phyloP scores from a whole-genome alignment of 1,140 invertebrate genomes.

The Drosophila ogumai region DNA sequence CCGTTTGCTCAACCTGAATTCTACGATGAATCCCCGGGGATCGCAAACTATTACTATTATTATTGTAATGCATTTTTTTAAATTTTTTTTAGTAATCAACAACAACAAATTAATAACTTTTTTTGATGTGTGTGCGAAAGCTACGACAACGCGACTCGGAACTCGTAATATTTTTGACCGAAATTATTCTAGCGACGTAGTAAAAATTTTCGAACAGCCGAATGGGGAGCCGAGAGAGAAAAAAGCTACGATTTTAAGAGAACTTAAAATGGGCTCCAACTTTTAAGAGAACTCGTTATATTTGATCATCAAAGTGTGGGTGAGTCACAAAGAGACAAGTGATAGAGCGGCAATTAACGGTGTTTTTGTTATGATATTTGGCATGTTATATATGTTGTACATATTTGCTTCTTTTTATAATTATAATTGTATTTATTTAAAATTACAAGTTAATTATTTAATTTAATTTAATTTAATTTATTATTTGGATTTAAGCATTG shows the following conservation, averaged over 20 bases:
- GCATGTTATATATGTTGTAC: background rate
- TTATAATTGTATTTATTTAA: background rate
- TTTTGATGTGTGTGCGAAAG: constrained; percentile 48
- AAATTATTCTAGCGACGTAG: constrained; percentile 80
- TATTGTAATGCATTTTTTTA: constrained; percentile 44
- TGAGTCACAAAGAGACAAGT: constrained; percentile 6
- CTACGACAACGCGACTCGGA: constrained; percentile 65
- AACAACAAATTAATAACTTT: constrained; percentile 10
- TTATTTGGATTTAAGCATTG: too few species aligned
- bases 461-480: too few species aligned
- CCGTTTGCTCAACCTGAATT: constrained; percentile 5
- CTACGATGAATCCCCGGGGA: constrained; percentile 30
- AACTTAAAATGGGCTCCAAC: background rate
- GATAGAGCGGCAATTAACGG: constrained; percentile 35
- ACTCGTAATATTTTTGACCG: constrained; percentile 66
- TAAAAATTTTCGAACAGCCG: constrained; percentile 55
- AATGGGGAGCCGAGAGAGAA: constrained; percentile 20
- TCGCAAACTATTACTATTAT: constrained; percentile 22
- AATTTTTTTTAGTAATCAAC: background rate
- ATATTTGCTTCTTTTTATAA: background rate
- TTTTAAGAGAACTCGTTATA: constrained; percentile 9
- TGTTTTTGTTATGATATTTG: constrained; percentile 19
- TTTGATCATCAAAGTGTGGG: constrained; percentile 1
- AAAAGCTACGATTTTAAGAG: constrained; percentile 26
- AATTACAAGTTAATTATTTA: too few species aligned